Evolutionary conservation across 2,888 invertebrate species (phyloP).

Genomic region (Tiphia femorata): DNA sequence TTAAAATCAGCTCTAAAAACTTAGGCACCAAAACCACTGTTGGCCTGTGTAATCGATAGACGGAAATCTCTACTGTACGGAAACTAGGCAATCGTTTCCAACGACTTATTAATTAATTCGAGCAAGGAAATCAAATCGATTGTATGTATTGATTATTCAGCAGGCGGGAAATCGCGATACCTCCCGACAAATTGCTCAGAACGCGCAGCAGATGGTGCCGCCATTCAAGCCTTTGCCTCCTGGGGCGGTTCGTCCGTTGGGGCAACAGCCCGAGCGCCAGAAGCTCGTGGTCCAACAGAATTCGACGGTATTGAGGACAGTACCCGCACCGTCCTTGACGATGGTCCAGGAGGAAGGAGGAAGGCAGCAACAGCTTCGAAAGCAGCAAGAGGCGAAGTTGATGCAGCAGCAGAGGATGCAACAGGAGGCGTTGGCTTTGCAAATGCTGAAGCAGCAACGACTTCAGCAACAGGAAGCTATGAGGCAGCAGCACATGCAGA

Average conservation of each 20-base stretch:
- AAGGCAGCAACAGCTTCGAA: constrained; percentile 47
- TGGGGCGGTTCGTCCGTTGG: constrained; percentile 70
- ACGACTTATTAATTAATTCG: too few relatives aligned
- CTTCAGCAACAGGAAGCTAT: constrained; percentile 61
- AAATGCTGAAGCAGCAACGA: constrained; percentile 61
- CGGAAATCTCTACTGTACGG: too few relatives aligned
- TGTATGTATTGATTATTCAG: too few relatives aligned
- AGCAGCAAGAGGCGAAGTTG: constrained; percentile 50
- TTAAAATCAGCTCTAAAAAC: too few relatives aligned
- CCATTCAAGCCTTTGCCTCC: constrained; percentile 85
- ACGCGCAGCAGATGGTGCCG: constrained; percentile 71
- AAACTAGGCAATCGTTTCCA: too few relatives aligned
- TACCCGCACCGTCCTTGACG: constrained; percentile 35
- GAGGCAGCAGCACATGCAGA: constrained; percentile 53
- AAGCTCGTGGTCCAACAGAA: constrained; percentile 63
- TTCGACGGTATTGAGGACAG: constrained; percentile 52
- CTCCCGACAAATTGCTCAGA: constrained; percentile 21
- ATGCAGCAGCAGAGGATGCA: constrained; percentile 55
- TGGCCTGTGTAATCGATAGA: too few relatives aligned
- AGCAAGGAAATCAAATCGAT: too few relatives aligned
- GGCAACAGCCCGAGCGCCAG: constrained; percentile 76
- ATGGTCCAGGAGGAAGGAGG: neutral
- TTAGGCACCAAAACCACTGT: too few relatives aligned
- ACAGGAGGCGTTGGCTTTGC: constrained; percentile 58
- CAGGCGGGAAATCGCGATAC: constrained; percentile 46